A percentile compares a stretch with the other conserved stretches of the same genome.
These are phyloP conservation scores for Epinephelus lanceolatus DNA, from an alignment of 2,113 vertebrate species.

Conservation along the genomic window DNA sequence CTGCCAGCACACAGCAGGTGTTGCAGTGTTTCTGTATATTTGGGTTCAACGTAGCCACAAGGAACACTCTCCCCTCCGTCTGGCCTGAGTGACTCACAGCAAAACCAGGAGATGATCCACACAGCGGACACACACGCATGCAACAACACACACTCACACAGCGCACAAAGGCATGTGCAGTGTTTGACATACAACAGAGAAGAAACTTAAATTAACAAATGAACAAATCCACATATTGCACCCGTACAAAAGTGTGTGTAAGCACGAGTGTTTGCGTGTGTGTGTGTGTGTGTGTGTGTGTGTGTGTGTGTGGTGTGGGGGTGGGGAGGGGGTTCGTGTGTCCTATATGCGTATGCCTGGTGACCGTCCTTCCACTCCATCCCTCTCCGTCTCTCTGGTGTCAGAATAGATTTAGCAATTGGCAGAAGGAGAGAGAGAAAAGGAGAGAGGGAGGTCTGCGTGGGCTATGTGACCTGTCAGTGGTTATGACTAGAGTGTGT, in stretches of 20 bases:
- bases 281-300: conserved; percentile 23
- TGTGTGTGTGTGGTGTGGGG: conserved; percentile 15
- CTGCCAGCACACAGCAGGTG: conserved; percentile 57
- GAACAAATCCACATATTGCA: conserved; percentile 19
- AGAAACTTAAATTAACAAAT: conserved; percentile 3
- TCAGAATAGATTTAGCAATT: conserved; percentile 86
- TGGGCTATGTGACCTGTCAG: conserved; percentile 73
- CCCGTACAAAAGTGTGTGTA: not conserved
- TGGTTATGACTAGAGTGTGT: conserved; percentile 48
- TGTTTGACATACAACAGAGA: not conserved
- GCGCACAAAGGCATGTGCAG: conserved; percentile 3
- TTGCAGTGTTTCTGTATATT: conserved; percentile 41
- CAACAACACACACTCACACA: conserved; percentile 35
- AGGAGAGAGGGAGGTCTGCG: conserved; percentile 13
- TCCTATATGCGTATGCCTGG: conserved; percentile 13
- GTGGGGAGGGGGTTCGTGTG: not conserved
- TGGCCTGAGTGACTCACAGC: conserved; percentile 61
- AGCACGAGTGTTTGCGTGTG: not conserved
- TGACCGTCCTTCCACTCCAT: conserved; percentile 79
- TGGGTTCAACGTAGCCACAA: conserved; percentile 49
- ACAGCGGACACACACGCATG: conserved; percentile 27
- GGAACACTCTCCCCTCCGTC: conserved; percentile 42
- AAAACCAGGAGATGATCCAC: conserved; percentile 47
- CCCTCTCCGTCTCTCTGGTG: conserved; percentile 74
- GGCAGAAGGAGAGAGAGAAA: conserved; percentile 32